phyloP scores from a whole-genome alignment of 1,140 invertebrate species.

The Drusus annulatus region DNA sequence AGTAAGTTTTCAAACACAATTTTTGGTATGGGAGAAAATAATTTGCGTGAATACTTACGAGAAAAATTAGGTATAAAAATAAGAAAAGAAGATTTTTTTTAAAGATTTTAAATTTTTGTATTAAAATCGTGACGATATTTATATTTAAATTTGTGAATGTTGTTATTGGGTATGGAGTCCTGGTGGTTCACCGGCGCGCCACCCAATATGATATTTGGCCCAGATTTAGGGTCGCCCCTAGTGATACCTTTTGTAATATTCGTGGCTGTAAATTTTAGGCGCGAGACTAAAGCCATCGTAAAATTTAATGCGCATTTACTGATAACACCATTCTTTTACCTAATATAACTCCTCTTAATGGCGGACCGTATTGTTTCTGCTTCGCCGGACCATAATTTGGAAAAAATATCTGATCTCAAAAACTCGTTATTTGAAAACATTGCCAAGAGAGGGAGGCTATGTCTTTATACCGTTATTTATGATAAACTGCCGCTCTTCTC shows the following conservation, averaged over 20 bases:
- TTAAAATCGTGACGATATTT: no score
- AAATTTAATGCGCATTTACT: constrained; percentile 58
- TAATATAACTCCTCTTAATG: constrained; percentile 31
- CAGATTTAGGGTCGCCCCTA: constrained; percentile 29
- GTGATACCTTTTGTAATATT: constrained; percentile 55
- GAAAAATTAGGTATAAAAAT: no score
- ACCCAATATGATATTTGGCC: constrained; percentile 9
- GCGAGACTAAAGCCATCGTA: constrained; percentile 52
- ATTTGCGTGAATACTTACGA: no score
- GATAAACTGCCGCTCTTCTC: background rate
- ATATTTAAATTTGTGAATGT: no score
- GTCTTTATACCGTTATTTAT: constrained; percentile 12
- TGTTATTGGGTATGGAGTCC: no score
- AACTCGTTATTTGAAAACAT: constrained; percentile 35
- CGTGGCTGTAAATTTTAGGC: constrained; percentile 52
- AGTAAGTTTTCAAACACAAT: no score
- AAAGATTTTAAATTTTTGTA: no score
- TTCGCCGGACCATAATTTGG: constrained; percentile 36
- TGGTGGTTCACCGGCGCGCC: background rate
- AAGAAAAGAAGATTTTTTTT: no score
- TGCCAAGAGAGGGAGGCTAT: background rate
- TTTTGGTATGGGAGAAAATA: no score
- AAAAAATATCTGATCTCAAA: constrained; percentile 41
- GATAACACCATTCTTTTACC: constrained; percentile 55
- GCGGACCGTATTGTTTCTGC: constrained; percentile 38